Conservation (phyloP, 2,113 vertebrate species). For the Prietella phreatophila region DNA sequence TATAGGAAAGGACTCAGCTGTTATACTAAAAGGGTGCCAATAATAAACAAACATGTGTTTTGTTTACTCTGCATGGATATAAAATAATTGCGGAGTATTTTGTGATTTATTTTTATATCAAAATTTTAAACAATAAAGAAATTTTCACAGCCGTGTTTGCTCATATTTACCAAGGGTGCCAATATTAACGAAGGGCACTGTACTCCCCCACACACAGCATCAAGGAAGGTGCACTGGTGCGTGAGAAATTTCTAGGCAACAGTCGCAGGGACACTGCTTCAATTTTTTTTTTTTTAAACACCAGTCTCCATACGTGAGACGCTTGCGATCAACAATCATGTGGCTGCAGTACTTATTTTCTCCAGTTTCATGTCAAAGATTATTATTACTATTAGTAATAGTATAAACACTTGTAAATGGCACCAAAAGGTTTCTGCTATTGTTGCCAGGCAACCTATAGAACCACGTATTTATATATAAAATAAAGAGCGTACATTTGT, state of each 20-base stretch:
- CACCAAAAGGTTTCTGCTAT: background rate
- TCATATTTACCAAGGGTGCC: too few species aligned
- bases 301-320: background rate
- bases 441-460: background rate
- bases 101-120: too few species aligned
- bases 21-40: too few species aligned
- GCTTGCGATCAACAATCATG: background rate
- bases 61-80: too few species aligned
- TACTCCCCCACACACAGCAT: background rate
- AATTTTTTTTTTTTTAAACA: background rate
- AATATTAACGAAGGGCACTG: too few species aligned
- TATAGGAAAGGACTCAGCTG: too few species aligned
- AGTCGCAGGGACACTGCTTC: background rate
- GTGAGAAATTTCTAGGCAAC: background rate
- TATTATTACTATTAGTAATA: background rate
- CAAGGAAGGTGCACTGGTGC: background rate
- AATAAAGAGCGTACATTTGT: background rate
- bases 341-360: background rate
- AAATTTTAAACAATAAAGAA: too few species aligned
- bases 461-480: too few species aligned
- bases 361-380: background rate
- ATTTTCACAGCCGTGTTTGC: too few species aligned
- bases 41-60: too few species aligned
- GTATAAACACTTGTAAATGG: background rate
- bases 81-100: too few species aligned